These are phyloP conservation scores for Picus viridis DNA, from an alignment of 2,797 vertebrate species.

Conservation along the genomic window DNA sequence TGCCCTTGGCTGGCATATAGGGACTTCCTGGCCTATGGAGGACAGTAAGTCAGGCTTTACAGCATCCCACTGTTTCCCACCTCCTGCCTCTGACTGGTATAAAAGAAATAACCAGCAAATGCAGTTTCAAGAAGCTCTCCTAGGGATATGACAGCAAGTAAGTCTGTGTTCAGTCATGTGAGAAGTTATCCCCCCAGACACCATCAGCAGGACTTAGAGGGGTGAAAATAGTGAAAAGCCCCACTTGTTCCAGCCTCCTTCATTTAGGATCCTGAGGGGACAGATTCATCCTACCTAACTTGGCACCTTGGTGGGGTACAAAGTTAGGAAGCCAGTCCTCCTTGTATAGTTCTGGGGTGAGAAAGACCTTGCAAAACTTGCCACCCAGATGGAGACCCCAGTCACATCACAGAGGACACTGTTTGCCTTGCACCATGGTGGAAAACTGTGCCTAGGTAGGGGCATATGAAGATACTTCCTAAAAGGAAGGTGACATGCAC, in stretches of 20 bases:
- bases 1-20: background rate
- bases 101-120: background rate
- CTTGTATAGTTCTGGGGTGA: background rate
- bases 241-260: background rate
- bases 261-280: background rate
- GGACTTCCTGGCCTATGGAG: background rate
- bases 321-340: background rate
- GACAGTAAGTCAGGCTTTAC: background rate
- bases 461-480: background rate
- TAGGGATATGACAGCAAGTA: no score
- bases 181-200: background rate
- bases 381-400: rapidly evolving
- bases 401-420: rapidly evolving
- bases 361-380: background rate
- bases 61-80: background rate
- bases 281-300: no score
- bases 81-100: rapidly evolving
- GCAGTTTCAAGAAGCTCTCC: background rate
- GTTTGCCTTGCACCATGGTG: background rate
- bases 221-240: background rate
- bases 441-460: no score
- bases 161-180: background rate
- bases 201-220: background rate
- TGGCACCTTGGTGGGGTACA: background rate
- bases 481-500: background rate